phyloP scores from a whole-genome alignment of 2,888 invertebrate species.

The Drosophila birchii region DNA sequence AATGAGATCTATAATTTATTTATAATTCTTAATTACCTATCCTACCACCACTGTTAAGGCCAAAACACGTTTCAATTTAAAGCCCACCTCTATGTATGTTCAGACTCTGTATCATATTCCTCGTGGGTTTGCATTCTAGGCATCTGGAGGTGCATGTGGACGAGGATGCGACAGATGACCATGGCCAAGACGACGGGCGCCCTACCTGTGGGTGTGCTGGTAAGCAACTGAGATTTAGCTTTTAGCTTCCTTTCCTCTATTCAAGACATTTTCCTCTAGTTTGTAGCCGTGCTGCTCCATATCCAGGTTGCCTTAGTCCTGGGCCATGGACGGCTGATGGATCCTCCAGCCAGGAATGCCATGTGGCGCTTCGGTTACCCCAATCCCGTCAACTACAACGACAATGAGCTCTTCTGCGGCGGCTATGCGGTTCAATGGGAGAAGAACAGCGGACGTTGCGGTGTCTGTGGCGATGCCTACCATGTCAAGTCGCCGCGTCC shows the following conservation, averaged over 20 bases:
- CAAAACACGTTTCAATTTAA: conserved; percentile 56
- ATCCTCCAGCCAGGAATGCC: conserved; percentile 95
- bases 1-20: too few relatives aligned
- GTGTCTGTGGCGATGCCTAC: conserved; percentile 95
- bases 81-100: conserved; percentile 21
- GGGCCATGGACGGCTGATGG: conserved; percentile 95
- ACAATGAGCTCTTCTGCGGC: conserved; percentile 97
- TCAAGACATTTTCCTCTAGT: neutral
- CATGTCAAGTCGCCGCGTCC: conserved; percentile 90
- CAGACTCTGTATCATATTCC: conserved; percentile 19
- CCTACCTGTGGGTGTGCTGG: conserved; percentile 50
- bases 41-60: conserved; percentile 39
- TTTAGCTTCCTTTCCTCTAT: too few relatives aligned
- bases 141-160: conserved; percentile 37
- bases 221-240: conserved; percentile 36
- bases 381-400: conserved; percentile 97
- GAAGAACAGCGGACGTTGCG: conserved; percentile 93
- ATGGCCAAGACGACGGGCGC: conserved; percentile 11
- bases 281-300: neutral
- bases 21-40: neutral
- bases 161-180: conserved; percentile 39
- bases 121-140: conserved; percentile 27
- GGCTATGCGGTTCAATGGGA: conserved; percentile 96
- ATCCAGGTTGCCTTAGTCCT: conserved; percentile 82
- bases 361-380: conserved; percentile 98